Conservation (phyloP, 2,797 vertebrate species). For the Eidolon dupreanum region DNA sequence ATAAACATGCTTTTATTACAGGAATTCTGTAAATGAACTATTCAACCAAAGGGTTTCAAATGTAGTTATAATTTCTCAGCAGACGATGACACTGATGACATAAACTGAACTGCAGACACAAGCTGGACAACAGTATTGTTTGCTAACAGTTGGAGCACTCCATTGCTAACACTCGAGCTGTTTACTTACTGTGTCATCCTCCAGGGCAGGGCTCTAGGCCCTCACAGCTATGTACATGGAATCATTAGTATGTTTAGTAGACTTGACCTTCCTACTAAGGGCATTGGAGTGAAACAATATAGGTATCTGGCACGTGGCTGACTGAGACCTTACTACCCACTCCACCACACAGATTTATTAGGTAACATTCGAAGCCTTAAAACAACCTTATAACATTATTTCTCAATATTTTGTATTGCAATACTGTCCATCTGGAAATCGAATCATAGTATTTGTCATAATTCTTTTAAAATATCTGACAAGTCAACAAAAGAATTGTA, state of each 20-base stretch:
- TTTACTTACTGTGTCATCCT: neutral
- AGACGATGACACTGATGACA: neutral
- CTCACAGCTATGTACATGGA: neutral
- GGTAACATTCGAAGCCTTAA: neutral
- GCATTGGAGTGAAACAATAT: rapidly evolving
- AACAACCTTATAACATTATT: neutral
- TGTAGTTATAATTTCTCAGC: neutral
- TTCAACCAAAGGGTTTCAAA: neutral
- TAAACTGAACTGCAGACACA: neutral
- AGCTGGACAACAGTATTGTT: neutral
- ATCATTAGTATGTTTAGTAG: neutral
- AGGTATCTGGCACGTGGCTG: neutral
- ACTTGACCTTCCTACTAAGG: neutral
- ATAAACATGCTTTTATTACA: neutral
- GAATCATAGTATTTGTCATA: neutral
- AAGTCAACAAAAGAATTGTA: neutral
- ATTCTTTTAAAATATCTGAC: neutral
- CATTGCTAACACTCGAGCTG: neutral
- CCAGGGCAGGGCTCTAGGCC: neutral
- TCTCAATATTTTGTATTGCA: neutral
- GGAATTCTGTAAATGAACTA: constrained; percentile 19
- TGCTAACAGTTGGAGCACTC: neutral
- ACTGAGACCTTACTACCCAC: neutral
- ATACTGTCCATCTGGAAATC: neutral
- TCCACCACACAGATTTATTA: neutral